Evolutionary conservation across 2,797 vertebrate genomes (phyloP), one percentile per base, ranked within the genome.

Genomic region (Luscinia luscinia): DNA sequence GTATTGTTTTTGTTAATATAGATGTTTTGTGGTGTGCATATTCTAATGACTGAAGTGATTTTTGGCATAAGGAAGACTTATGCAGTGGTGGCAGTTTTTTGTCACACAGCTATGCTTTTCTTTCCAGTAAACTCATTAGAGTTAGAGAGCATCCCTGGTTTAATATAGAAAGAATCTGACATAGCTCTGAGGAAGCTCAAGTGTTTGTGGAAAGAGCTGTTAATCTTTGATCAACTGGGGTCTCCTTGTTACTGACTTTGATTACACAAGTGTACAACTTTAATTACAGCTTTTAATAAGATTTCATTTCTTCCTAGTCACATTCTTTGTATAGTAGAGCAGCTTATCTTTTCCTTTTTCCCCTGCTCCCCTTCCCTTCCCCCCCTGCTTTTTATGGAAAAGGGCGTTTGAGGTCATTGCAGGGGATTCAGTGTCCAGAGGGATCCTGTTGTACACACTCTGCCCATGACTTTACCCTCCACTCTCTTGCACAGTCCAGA

Each of bases 201-300:
- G 81, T 49, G 86, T 95, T 96, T 86, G 61, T 89, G 40, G 84
- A 89, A 94, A 78, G 92, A 97, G 93, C 84, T 70, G 77, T 78
- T 96, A 95, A 95, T 95, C 66, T 95, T 97, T 95, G 94, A 94
- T 97, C 89, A 89, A 0, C 96, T 94, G 96, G 84, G 86, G 92
- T 94, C 94, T 96, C 94, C 96, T 97, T 96, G 92, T 97, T 97
- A 93, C 92, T 93, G 96, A 95, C 95, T 97, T 97, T 96, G 97
- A 97, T 98, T 96, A 96, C 89, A 97, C 94, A 97, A 96, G 93
- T 93, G 90, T 96, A 86, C 85, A 75, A 36, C 83, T 97, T 97
- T 96, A 96, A 97, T 96, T 97, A 97, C 94, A 94, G 95, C 90
- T 96, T 97, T 97, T 97, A 97, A 96, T 97, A 90, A 95, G 93